Evolutionary conservation across 2,797 vertebrate genomes (phyloP).

Genomic region (Clarias platycephalus): DNA sequence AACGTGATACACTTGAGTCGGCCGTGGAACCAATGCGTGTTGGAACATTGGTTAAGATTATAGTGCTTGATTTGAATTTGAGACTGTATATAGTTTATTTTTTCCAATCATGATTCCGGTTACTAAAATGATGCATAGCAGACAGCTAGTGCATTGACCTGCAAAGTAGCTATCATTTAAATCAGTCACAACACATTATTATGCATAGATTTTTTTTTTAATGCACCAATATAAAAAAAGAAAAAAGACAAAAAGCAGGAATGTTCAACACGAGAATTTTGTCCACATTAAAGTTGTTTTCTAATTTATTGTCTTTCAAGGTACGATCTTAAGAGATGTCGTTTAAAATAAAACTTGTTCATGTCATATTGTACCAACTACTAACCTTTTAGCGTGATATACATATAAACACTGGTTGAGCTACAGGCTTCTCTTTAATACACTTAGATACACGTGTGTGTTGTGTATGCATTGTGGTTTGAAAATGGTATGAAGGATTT

Average conservation of each 20-base stretch:
- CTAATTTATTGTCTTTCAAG: neutral
- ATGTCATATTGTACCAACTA: neutral
- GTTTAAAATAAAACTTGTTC: neutral
- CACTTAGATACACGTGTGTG: neutral
- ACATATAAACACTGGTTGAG: neutral
- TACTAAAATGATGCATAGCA: too few species aligned
- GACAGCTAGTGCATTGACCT: too few species aligned
- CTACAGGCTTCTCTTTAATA: neutral
- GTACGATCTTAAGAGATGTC: neutral
- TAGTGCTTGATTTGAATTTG: neutral
- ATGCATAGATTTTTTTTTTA: too few species aligned
- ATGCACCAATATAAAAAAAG: too few species aligned
- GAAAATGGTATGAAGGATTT: conserved; percentile 26
- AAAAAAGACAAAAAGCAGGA: too few species aligned
- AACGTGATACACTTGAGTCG: neutral
- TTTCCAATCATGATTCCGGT: too few species aligned
- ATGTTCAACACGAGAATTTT: too few species aligned
- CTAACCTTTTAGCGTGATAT: neutral
- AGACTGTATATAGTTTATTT: too few species aligned
- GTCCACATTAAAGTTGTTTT: neutral
- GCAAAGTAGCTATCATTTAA: too few species aligned
- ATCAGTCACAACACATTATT: too few species aligned
- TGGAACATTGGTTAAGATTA: neutral
- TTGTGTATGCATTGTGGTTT: neutral
- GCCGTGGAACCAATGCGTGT: neutral